Percentiles rank a stretch among this genome's conserved stretches.
phyloP scores from a whole-genome alignment of 1,140 invertebrate species.

The Helicoverpa zea region DNA sequence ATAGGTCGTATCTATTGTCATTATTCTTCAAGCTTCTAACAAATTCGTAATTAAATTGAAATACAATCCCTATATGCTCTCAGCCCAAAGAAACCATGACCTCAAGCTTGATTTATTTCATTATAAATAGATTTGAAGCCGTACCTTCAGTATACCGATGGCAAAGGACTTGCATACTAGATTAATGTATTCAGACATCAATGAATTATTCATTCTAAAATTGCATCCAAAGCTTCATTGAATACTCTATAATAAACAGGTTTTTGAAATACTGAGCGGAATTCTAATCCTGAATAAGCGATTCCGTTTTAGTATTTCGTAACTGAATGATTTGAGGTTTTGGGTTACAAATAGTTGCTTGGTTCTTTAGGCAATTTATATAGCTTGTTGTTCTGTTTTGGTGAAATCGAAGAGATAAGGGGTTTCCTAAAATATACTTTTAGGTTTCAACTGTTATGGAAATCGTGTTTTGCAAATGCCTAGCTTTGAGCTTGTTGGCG shows the following conservation, averaged over 20 bases:
- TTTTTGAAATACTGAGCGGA: conserved; percentile 32
- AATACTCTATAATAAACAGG: conserved; percentile 31
- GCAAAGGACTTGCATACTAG: conserved; percentile 3
- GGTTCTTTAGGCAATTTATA: too few relatives aligned
- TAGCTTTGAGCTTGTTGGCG: too few relatives aligned
- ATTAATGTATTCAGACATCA: conserved; percentile 27
- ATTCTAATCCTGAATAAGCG: conserved; percentile 37
- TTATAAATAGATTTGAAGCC: background rate
- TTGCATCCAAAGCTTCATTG: conserved; percentile 31
- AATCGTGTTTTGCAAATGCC: too few relatives aligned
- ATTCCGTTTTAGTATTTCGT: conserved; percentile 35
- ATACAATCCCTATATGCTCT: too few relatives aligned
- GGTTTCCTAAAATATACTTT: background rate
- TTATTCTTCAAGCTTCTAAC: too few relatives aligned
- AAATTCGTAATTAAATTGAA: too few relatives aligned
- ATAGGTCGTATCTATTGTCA: too few relatives aligned
- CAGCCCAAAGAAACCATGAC: too few relatives aligned
- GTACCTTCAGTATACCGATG: background rate
- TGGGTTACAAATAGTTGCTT: background rate
- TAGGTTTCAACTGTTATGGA: too few relatives aligned
- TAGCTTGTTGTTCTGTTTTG: too few relatives aligned
- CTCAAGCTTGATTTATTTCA: background rate
- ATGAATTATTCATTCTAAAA: conserved; percentile 36
- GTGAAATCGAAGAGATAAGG: background rate
- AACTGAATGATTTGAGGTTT: conserved; percentile 10